Evolutionary conservation across 2,113 vertebrate genomes (phyloP), one percentile per base, ranked within the genome.

Genomic region (Carollia perspicillata): DNA sequence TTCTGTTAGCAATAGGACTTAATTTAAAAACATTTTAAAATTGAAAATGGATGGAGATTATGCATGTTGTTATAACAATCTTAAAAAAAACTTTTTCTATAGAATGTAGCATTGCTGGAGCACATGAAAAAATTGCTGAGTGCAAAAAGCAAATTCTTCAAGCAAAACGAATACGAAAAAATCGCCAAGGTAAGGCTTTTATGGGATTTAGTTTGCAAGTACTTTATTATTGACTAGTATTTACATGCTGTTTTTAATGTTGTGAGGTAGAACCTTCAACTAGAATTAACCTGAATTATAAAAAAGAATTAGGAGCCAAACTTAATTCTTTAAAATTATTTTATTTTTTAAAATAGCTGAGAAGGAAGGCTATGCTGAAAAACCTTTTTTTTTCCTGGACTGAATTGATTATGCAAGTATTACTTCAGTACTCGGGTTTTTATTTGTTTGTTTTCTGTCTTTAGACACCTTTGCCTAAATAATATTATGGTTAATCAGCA

Each of bases 111-210:
- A 99, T 99, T 96, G 98, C 98, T 55, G 99, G 99, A 96, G 99
- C 99, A 35, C 99, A 99, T 77, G 99, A 99, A 84, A 99, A 99
- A 98, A 99, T 99, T 93, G 97, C 99, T 80, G 99, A 99, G 95
- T 99, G 99, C 98, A 99, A 99, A 98, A 99, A 99, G 95, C 99
- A 99, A 97, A 99, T 99, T 96, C 99, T 99, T 98, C 99, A 99
- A 97, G 99, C 99, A 93, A 99, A 99, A 98, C 99, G 99, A 97
- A 99, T 99, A 98, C 98, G 99, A 89, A 99, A 99, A 98, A 99
- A 99, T 98, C 99, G 99, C 1, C 99, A 99, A 98, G 99, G 99
- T 99, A 98, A 98, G 97, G 44, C 42, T 94, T 95, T 84, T 89
- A 42, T 94, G 71, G 44, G 79, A 77, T 80, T 80, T 96, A 30